Base-by-base conservation (phyloP, 2,797 vertebrate genomes). In the Hypotaenidia philippensis region DNA sequence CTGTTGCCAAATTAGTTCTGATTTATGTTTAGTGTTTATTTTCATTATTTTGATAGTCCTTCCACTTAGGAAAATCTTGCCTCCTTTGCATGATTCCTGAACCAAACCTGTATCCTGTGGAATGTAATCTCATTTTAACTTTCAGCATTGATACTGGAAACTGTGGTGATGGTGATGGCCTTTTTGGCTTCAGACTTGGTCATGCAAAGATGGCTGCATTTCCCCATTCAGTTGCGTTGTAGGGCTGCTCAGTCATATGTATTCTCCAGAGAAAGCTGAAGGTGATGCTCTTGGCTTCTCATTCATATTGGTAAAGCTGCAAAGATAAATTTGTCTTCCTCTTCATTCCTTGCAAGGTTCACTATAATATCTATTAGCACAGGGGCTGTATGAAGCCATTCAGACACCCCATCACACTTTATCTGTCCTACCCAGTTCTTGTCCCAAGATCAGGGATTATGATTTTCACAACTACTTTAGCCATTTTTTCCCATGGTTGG, bases 341-440 rank as follows among this genome's bases (percentile, higher is more conserved):
- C 11, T 84, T 64, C 38, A 32, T 19, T 79, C 56, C 31, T 64
- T 41, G 34, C 20, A 57, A 69, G 13, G 14, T 6, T 65, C 61
- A 34, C 14, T 79, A 8, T 27, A 69, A 23, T 22, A 32, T 13
- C 27, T 69, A 2, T 53, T 41, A 38, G 7, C 27, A 12, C 29
- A 15, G 12, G 38, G 31, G 8, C 17, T 79, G 10, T 29, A 47
- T 59, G 44, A 60, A 32, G 34, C 11, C 18, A 16, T 68, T 50
- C 74, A 74, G 49, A n/a, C 13, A 45, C 12, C 2, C 5, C 6
- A 8, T 21, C 34, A 12, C 12, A 45, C 19, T 2, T 0, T 26
- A 56, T 1, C 0, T 61, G 13, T 47, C 26, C 29, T 66, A 21
- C 21, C 34, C 34, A 2, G 9, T 80, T 55, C 29, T 92, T 57